phyloP scores from a whole-genome alignment of 2,797 vertebrate species.

The Rhinophrynus dorsalis region DNA sequence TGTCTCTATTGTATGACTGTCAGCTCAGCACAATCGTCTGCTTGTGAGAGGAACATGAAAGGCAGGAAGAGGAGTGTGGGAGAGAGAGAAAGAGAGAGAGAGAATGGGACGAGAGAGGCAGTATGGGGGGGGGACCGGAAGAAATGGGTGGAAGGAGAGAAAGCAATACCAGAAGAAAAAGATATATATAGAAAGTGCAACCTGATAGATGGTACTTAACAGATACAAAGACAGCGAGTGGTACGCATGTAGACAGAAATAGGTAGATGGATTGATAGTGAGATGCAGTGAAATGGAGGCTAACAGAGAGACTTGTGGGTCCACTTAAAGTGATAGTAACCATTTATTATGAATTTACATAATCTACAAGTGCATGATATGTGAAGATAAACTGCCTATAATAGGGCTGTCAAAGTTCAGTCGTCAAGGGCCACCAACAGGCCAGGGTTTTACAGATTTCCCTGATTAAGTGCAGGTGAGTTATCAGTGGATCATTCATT shows the following conservation, averaged over 20 bases:
- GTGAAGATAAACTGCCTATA: no score
- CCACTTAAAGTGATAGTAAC: no score
- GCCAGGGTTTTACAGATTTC: no score
- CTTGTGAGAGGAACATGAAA: conserved; percentile 45
- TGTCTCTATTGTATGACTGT: conserved; percentile 22
- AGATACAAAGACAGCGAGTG: not conserved
- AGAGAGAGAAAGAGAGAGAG: not conserved
- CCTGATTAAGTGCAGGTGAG: no score
- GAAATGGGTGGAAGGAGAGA: conserved; percentile 9
- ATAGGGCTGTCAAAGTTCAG: no score
- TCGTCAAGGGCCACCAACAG: no score
- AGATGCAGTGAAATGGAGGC: not conserved
- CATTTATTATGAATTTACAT: no score
- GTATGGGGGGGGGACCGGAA: conserved; percentile 18
- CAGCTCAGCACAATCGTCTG: conserved; percentile 45
- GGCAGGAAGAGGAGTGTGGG: conserved; percentile 23
- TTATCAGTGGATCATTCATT: no score
- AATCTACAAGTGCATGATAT: no score
- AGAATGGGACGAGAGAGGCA: not conserved
- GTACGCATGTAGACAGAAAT: not conserved
- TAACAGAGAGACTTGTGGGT: not conserved
- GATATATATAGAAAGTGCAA: conserved; percentile 37
- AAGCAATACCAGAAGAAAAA: conserved; percentile 22
- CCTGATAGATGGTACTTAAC: conserved; percentile 18
- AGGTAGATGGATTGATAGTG: not conserved